A percentile compares a stretch with the other conserved stretches of the same genome.
These are phyloP conservation scores for Xanthorhoe designata DNA, from an alignment of 2,888 invertebrate genomes.

Conservation along the genomic window DNA sequence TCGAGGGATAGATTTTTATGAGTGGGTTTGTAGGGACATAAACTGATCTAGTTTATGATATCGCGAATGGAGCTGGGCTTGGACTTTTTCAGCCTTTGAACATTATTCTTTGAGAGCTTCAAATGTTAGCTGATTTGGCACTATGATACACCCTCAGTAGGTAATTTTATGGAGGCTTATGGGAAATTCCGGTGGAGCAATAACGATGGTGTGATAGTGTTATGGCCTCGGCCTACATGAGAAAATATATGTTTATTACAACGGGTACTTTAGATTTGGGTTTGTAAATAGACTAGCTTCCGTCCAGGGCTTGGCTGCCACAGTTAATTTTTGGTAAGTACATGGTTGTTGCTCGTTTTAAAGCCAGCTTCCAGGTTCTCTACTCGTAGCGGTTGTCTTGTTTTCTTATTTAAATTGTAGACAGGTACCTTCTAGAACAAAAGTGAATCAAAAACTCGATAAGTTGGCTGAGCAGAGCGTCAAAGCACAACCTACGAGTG, in stretches of 20 bases:
- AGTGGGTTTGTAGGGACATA: conserved; percentile 39
- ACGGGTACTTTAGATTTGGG: neutral
- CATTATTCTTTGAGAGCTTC: conserved; percentile 9
- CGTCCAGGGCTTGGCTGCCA: neutral
- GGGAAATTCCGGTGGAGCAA: conserved; percentile 20
- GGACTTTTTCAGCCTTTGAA: neutral
- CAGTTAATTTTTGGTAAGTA: neutral
- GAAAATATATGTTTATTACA: neutral
- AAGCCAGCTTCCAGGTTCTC: too few relatives aligned
- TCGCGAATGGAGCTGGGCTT: conserved; percentile 7
- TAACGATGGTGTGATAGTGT: conserved; percentile 19
- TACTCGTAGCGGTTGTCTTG: too few relatives aligned
- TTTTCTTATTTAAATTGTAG: too few relatives aligned
- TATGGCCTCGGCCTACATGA: neutral
- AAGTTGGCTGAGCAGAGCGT: too few relatives aligned
- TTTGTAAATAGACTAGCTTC: neutral
- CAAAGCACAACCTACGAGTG: too few relatives aligned
- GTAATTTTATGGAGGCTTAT: conserved; percentile 17
- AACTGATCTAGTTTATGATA: conserved; percentile 44
- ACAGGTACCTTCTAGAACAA: too few relatives aligned
- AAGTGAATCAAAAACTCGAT: too few relatives aligned
- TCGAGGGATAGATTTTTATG: conserved; percentile 41
- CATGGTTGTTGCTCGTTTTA: too few relatives aligned
- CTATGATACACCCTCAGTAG: conserved; percentile 5
- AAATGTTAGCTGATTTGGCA: conserved; percentile 18